phyloP scores from a whole-genome alignment of 2,888 invertebrate species.

The Drosophila seclusa region DNA sequence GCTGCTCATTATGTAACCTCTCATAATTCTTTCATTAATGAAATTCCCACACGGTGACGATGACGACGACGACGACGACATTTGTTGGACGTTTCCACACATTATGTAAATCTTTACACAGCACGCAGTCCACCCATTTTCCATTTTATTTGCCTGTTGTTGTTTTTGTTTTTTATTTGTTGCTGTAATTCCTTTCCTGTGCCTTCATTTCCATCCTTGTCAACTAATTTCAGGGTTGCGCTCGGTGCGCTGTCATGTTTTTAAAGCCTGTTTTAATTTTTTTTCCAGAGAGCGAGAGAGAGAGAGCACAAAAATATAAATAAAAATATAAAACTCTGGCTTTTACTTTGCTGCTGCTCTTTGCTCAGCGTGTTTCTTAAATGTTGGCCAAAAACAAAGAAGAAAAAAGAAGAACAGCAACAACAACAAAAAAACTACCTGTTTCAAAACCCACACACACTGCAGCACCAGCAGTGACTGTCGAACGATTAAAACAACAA shows the following conservation, averaged over 20 bases:
- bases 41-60: conserved; percentile 71
- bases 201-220: conserved; percentile 67
- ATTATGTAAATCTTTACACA: conserved; percentile 78
- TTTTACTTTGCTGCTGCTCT: conserved; percentile 69
- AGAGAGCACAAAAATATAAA: not conserved
- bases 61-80: conserved; percentile 43
- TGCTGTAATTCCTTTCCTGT: conserved; percentile 17
- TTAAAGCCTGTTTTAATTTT: conserved; percentile 73
- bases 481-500: conserved; percentile 37
- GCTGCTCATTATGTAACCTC: conserved; percentile 76
- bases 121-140: conserved; percentile 70
- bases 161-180: not conserved
- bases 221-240: conserved; percentile 77
- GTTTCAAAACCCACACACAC: conserved; percentile 76
- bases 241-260: conserved; percentile 73
- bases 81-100: conserved; percentile 62
- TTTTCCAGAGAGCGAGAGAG: conserved; percentile 29
- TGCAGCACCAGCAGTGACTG: conserved; percentile 40
- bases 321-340: conserved; percentile 53
- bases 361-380: conserved; percentile 60
- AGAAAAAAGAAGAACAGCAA: conserved; percentile 14
- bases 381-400: conserved; percentile 73
- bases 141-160: conserved; percentile 45
- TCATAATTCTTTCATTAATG: conserved; percentile 79
- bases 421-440: conserved; percentile 62